phyloP scores from a whole-genome alignment of 2,888 invertebrate genomes.

The Leptinotarsa tumamoca region DNA sequence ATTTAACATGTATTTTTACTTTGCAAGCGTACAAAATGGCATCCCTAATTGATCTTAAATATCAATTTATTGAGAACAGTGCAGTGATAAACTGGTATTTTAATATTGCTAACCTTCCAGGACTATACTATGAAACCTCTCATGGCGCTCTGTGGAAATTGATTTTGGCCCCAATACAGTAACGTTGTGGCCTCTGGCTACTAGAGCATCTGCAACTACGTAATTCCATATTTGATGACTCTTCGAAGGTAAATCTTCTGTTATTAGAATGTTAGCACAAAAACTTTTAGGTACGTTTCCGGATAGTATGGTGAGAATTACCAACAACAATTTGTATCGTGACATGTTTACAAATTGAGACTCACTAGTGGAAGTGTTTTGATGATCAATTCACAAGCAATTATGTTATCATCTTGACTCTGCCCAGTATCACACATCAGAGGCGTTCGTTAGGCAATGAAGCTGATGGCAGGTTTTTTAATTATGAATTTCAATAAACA shows the following conservation, averaged over 20 bases:
- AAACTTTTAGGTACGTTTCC: neutral
- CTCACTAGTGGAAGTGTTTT: neutral
- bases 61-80: neutral
- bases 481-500: too few species aligned
- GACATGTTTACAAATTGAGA: neutral
- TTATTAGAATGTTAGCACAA: conserved; percentile 31
- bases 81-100: neutral
- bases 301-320: neutral
- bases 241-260: conserved; percentile 31
- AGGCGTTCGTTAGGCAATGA: neutral
- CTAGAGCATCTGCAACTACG: conserved; percentile 42
- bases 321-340: neutral
- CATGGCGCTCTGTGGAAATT: neutral
- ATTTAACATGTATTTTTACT: too few species aligned
- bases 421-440: too few species aligned
- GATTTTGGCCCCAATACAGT: conserved; percentile 44
- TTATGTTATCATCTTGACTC: neutral
- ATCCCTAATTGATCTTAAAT: neutral
- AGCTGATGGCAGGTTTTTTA: too few species aligned
- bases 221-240: conserved; percentile 51
- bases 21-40: too few species aligned
- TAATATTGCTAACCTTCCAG: conserved; percentile 7
- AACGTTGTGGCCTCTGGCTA: conserved; percentile 46
- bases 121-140: conserved; percentile 6
- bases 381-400: neutral